Conservation (phyloP, 2,888 invertebrate genomes). For the Pherbina coryleti region DNA sequence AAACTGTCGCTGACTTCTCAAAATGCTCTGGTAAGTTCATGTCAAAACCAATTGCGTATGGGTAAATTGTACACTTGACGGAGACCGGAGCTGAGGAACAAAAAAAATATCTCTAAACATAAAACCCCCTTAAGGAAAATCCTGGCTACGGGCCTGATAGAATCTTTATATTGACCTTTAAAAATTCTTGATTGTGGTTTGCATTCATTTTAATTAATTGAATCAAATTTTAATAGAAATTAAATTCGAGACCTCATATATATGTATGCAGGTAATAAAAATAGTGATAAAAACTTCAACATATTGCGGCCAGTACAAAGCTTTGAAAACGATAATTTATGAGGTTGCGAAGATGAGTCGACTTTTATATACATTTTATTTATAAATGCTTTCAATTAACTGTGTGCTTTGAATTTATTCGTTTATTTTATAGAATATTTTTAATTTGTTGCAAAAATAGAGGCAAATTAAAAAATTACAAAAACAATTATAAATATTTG, state of each 20-base stretch:
- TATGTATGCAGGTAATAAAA: background rate
- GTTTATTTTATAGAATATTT: background rate
- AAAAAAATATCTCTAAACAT: no score
- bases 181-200: no score
- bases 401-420: background rate
- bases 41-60: no score
- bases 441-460: background rate
- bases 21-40: no score
- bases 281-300: background rate
- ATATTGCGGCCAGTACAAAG: background rate
- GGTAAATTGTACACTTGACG: no score
- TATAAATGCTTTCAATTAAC: background rate
- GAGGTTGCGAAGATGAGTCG: slow-evolving; percentile 8
- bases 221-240: background rate
- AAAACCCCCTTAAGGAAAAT: no score
- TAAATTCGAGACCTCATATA: background rate
- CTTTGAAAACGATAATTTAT: slow-evolving; percentile 16
- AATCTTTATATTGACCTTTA: no score
- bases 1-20: no score
- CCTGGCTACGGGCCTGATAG: no score
- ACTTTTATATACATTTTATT: background rate
- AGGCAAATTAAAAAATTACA: background rate
- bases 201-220: no score
- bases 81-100: no score
- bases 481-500: background rate